These are phyloP conservation scores for Tachypleus tridentatus DNA, from an alignment of 1,140 invertebrate genomes.

Conservation along the genomic window DNA sequence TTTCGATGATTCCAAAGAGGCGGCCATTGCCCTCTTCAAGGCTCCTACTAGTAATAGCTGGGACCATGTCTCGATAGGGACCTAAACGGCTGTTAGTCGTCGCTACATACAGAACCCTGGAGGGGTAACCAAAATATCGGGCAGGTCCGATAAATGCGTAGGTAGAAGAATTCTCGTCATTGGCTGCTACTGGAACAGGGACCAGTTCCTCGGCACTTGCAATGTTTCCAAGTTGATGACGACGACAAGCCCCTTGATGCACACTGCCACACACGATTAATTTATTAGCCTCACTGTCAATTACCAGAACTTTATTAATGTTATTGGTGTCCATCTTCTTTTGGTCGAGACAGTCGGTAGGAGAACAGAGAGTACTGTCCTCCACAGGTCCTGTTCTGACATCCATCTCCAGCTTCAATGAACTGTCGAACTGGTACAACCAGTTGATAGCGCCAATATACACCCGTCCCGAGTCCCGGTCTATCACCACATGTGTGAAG, in stretches of 20 bases:
- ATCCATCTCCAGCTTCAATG: conserved; percentile 52
- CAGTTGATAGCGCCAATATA: conserved; percentile 73
- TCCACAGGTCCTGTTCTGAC: conserved; percentile 58
- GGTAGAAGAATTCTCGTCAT: conserved; percentile 79
- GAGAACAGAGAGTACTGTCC: conserved; percentile 77
- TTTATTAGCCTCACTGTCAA: conserved; percentile 62
- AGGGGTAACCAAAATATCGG: conserved; percentile 47
- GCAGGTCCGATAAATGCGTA: conserved; percentile 90
- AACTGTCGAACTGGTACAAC: conserved; percentile 62
- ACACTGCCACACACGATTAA: conserved; percentile 81
- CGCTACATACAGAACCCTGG: conserved; percentile 79
- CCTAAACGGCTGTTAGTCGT: conserved; percentile 87
- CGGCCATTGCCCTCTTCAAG: conserved; percentile 50
- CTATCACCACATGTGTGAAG: conserved; percentile 47
- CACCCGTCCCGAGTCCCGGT: conserved; percentile 45
- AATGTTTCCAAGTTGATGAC: conserved; percentile 71
- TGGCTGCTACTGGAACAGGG: conserved; percentile 69
- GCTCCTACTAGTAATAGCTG: conserved; percentile 69
- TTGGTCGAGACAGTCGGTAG: conserved; percentile 54
- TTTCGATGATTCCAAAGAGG: conserved; percentile 52
- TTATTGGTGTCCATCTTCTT: conserved; percentile 58
- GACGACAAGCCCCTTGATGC: conserved; percentile 72
- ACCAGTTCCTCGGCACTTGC: conserved; percentile 58
- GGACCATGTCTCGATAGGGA: conserved; percentile 84
- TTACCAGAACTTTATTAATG: conserved; percentile 80